Percentiles rank a stretch among this genome's conserved stretches.
Conservation (phyloP, 2,797 vertebrate species). For the Natrix natrix region DNA sequence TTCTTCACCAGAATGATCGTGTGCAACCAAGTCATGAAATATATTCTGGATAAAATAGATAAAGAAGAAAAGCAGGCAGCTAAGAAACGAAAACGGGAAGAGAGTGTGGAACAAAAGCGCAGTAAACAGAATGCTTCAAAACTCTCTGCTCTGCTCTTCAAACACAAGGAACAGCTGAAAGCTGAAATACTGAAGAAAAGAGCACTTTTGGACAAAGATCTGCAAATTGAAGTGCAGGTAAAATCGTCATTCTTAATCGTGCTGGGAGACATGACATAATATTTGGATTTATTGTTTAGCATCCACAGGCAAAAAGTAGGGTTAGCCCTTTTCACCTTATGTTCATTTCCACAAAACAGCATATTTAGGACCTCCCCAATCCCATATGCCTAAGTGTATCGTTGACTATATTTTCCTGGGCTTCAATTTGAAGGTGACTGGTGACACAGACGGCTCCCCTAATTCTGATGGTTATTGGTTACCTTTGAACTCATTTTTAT, state of each 20-base stretch:
- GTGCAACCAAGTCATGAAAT: conserved; percentile 99
- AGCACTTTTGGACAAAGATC: conserved; percentile 91
- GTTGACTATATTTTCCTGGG: not conserved
- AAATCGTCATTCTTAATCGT: conserved; percentile 7
- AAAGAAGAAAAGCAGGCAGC: conserved; percentile 92
- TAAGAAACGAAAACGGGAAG: conserved; percentile 90
- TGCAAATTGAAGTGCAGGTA: conserved; percentile 95
- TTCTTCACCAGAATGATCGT: conserved; percentile 89
- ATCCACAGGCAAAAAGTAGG: not conserved
- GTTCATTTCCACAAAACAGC: not conserved
- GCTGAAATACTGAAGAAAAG: conserved; percentile 95
- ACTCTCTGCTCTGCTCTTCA: conserved; percentile 91
- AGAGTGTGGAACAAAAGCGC: conserved; percentile 91
- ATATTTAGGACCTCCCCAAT: not conserved
- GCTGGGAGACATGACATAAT: not conserved
- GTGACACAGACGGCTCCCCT: not conserved
- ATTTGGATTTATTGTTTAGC: not conserved
- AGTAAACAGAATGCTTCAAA: conserved; percentile 89
- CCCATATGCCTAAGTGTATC: not conserved
- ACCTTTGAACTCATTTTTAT: not conserved
- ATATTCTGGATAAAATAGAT: conserved; percentile 96
- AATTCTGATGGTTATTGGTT: not conserved
- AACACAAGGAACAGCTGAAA: conserved; percentile 94
- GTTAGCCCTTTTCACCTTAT: not conserved
- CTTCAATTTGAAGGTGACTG: conserved; percentile 8